Base-by-base conservation (phyloP, 2,113 vertebrate genomes). In the Limnothrissa miodon region DNA sequence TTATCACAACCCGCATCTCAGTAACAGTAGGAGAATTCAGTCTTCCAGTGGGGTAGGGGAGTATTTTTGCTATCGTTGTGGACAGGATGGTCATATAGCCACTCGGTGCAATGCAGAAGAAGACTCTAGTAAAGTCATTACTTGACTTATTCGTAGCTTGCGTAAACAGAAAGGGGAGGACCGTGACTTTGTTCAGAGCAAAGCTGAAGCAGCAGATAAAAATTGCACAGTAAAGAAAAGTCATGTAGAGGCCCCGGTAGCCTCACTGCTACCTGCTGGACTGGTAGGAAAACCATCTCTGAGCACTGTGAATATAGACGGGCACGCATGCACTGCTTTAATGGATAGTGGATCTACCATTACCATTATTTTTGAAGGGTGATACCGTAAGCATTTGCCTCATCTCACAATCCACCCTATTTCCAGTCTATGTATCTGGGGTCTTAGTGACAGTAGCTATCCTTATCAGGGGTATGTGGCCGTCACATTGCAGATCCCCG, bases 261-360 rank as follows among this genome's bases (percentile, higher is more conserved):
- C 25, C 25, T 21, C 62, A 0, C 15, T 62, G 21, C 56, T 62
- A 8, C 56, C 56, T 62, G 56, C 25, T 9, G 23, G 56, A n/a
- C 10, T 62, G n/a, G 23, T 62, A n/a, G 21, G 56, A 62, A 33
- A 62, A 25, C 56, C 23, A 5, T 62, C 56, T 9, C 56, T 62
- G 56, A 62, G 56, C 3, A 1, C n/a, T 62, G 56, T 62, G 56
- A 62, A 62, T 7, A 62, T 62, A n/a, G 56, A 62, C 4, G 56
- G 56, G 7, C 56, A 62, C 29, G 56, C 56, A 62, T 62, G 56
- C n/a, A 62, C 23, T n/a, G 23, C 23, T 6, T 6, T 42, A 42
- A 62, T 62, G 56, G 56, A 62, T 62, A 62, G 56, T n/a, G 56
- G 56, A 8, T 62, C 56, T 29, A 62, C 56, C n/a, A n/a, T 62